Evolutionary conservation across 1,140 invertebrate species (phyloP).

Genomic region (Meloidogyne floridensis): DNA sequence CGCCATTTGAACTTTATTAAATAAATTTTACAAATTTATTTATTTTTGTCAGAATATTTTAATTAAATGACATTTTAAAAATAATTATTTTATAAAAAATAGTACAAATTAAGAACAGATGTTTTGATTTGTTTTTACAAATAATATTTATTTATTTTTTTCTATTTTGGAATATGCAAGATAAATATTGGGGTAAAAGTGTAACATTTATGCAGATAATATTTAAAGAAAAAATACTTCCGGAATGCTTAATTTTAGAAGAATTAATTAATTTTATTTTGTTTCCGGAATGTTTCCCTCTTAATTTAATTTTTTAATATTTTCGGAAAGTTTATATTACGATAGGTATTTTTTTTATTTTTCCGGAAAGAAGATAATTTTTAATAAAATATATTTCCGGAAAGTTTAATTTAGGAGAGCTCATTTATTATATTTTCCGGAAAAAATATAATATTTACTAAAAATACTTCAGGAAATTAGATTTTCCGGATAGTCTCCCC

Average conservation of each 20-base stretch:
- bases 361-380: neutral
- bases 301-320: too few relatives aligned
- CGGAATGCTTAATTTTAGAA: too few relatives aligned
- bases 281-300: too few relatives aligned
- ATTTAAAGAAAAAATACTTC: too few relatives aligned
- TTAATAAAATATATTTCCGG: neutral
- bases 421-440: neutral
- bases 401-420: neutral
- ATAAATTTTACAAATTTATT: neutral
- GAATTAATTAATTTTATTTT: too few relatives aligned
- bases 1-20: neutral
- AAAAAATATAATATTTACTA: neutral
- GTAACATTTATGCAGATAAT: too few relatives aligned
- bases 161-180: neutral
- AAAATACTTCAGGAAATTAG: too few relatives aligned
- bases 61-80: neutral
- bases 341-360: neutral
- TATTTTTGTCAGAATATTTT: conserved; percentile 4
- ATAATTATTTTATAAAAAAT: neutral
- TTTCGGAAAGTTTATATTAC: neutral
- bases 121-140: neutral
- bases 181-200: too few relatives aligned
- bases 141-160: neutral
- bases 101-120: neutral
- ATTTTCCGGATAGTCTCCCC: too few relatives aligned